These are phyloP conservation scores for Epistrophe eligans DNA, from an alignment of 2,888 invertebrate genomes.

Conservation along the genomic window DNA sequence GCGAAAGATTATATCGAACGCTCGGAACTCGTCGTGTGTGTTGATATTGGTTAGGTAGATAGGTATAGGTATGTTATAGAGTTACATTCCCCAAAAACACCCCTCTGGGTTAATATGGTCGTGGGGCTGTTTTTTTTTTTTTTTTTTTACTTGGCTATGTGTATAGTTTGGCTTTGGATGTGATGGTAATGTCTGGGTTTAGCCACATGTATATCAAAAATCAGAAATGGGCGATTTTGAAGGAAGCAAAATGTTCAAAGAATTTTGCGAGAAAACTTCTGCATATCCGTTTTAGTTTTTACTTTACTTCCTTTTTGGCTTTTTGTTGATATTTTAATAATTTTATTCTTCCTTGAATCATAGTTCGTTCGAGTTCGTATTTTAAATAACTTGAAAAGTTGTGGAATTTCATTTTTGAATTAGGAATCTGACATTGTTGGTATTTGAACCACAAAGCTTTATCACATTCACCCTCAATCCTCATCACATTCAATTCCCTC, in stretches of 20 bases:
- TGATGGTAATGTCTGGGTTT: slow-evolving; percentile 32
- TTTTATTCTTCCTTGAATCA: too few species aligned
- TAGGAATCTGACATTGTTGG: slow-evolving; percentile 41
- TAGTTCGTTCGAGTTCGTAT: neutral
- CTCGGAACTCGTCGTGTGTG: slow-evolving; percentile 63
- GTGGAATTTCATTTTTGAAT: slow-evolving; percentile 11
- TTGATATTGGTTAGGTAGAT: slow-evolving; percentile 14
- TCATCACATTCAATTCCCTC: neutral
- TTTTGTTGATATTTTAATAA: neutral
- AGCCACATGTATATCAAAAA: slow-evolving; percentile 5
- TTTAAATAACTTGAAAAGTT: too few species aligned
- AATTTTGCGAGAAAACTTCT: neutral
- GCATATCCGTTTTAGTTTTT: too few species aligned
- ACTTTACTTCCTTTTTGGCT: too few species aligned
- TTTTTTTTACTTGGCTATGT: slow-evolving; percentile 21
- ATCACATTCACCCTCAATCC: neutral
- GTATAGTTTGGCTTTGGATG: slow-evolving; percentile 18
- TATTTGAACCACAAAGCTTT: slow-evolving; percentile 58
- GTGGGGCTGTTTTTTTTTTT: slow-evolving; percentile 14
- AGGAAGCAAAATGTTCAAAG: neutral
- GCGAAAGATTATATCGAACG: slow-evolving; percentile 65
- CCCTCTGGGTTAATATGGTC: neutral
- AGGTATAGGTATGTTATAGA: slow-evolving; percentile 36
- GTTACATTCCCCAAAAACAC: slow-evolving; percentile 1
- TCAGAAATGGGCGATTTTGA: slow-evolving; percentile 11